These are phyloP conservation scores for Tillus elongatus DNA, from an alignment of 2,888 invertebrate species.

Conservation along the genomic window DNA sequence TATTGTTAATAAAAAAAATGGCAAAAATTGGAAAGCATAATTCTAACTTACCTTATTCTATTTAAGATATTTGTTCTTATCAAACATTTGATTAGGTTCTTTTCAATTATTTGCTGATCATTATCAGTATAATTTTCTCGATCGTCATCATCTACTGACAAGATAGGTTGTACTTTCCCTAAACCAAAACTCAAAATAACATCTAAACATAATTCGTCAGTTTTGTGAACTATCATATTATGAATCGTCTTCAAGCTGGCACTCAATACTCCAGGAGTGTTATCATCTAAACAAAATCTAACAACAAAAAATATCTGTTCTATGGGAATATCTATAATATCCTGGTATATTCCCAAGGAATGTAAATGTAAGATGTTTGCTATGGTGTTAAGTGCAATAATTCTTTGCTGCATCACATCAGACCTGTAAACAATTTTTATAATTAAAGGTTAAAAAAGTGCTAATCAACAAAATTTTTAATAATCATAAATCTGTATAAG, in stretches of 20 bases:
- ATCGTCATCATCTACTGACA: constrained; percentile 38
- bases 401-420: constrained; percentile 72
- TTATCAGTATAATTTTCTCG: constrained; percentile 59
- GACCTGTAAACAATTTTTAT: too few species aligned
- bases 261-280: constrained; percentile 60
- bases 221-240: constrained; percentile 62
- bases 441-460: too few species aligned
- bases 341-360: constrained; percentile 67
- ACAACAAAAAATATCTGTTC: constrained; percentile 72
- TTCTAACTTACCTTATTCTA: constrained; percentile 49
- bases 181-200: constrained; percentile 56
- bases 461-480: too few species aligned
- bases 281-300: constrained; percentile 80
- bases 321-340: constrained; percentile 62
- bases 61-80: constrained; percentile 67
- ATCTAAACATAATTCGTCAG: constrained; percentile 72
- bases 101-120: constrained; percentile 78
- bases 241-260: constrained; percentile 69
- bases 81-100: constrained; percentile 67
- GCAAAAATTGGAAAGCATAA: constrained; percentile 6
- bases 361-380: constrained; percentile 68
- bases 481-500: too few species aligned
- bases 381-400: constrained; percentile 68
- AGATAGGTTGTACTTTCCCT: constrained; percentile 53
- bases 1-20: constrained; percentile 12